Evolutionary conservation across 2,888 invertebrate genomes (phyloP).

Genomic region (Eilema sororculum): DNA sequence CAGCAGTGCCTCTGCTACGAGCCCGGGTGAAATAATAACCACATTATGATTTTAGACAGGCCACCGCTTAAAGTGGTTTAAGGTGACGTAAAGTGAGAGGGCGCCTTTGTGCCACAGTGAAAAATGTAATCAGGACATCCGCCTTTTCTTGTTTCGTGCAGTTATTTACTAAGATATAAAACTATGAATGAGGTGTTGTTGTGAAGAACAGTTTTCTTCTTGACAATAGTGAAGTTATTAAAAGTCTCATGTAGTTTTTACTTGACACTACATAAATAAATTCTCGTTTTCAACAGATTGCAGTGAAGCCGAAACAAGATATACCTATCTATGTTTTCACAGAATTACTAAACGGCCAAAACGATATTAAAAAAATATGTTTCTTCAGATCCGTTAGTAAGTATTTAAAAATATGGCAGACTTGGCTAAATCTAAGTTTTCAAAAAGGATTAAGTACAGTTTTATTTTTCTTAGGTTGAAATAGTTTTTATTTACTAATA

Average conservation of each 20-base stretch:
- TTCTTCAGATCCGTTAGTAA: too few species aligned
- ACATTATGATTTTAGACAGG: slow-evolving; percentile 82
- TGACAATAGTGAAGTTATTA: slow-evolving; percentile 36
- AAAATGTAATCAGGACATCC: slow-evolving; percentile 70
- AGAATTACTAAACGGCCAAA: too few species aligned
- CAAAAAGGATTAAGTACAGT: too few species aligned
- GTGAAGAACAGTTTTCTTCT: slow-evolving; percentile 32
- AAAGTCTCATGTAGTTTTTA: slow-evolving; percentile 17
- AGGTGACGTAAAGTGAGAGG: slow-evolving; percentile 75
- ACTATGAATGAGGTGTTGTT: slow-evolving; percentile 38
- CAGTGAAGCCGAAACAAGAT: background rate
- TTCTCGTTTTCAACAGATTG: background rate
- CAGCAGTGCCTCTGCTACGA: slow-evolving; percentile 77
- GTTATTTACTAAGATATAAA: slow-evolving; percentile 51
- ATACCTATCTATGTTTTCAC: too few species aligned
- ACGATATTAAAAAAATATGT: too few species aligned
- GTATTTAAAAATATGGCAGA: too few species aligned
- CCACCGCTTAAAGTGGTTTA: slow-evolving; percentile 77
- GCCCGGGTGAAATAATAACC: slow-evolving; percentile 82
- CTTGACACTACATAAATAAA: too few species aligned
- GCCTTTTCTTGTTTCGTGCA: slow-evolving; percentile 60
- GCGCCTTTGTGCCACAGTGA: slow-evolving; percentile 65
- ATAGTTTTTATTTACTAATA: too few species aligned
- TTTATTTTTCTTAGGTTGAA: too few species aligned
- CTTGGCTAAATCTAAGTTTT: too few species aligned